Percentiles rank a stretch among this genome's conserved stretches.
Conservation (phyloP, 2,113 vertebrate species). For the Oncorhynchus keta region DNA sequence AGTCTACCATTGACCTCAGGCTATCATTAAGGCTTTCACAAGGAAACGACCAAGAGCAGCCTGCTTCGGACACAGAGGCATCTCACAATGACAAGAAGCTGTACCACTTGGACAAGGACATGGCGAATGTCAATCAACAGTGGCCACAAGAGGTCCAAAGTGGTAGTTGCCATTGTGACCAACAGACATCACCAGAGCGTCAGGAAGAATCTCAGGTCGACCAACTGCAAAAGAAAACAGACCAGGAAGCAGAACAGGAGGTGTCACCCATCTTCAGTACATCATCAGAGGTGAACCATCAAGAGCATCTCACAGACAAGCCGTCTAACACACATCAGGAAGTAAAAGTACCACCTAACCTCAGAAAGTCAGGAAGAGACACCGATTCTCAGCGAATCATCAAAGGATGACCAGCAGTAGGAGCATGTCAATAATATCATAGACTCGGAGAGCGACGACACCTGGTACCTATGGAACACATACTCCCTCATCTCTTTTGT, state of each 20-base stretch:
- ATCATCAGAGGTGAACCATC: background rate
- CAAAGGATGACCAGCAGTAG: constrained; percentile 29
- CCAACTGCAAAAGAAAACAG: too few species aligned
- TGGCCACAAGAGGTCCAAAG: constrained; percentile 3
- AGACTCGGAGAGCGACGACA: constrained; percentile 40
- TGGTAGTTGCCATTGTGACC: background rate
- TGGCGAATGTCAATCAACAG: background rate
- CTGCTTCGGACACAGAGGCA: background rate
- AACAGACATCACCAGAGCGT: background rate
- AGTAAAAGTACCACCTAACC: too few species aligned
- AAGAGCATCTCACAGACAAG: too few species aligned
- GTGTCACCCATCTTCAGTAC: background rate
- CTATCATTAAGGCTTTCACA: background rate
- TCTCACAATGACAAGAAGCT: background rate
- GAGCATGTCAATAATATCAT: background rate
- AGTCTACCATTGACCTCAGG: background rate
- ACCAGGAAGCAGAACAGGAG: background rate
- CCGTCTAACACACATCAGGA: too few species aligned
- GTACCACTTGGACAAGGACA: background rate
- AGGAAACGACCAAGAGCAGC: background rate
- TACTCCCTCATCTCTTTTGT: constrained; percentile 62
- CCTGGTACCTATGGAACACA: constrained; percentile 59
- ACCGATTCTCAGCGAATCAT: constrained; percentile 8
- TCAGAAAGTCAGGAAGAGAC: constrained; percentile 17
- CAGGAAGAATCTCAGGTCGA: background rate